Evolutionary conservation across 1,140 invertebrate genomes (phyloP).

Genomic region (Nasonia longicornis): DNA sequence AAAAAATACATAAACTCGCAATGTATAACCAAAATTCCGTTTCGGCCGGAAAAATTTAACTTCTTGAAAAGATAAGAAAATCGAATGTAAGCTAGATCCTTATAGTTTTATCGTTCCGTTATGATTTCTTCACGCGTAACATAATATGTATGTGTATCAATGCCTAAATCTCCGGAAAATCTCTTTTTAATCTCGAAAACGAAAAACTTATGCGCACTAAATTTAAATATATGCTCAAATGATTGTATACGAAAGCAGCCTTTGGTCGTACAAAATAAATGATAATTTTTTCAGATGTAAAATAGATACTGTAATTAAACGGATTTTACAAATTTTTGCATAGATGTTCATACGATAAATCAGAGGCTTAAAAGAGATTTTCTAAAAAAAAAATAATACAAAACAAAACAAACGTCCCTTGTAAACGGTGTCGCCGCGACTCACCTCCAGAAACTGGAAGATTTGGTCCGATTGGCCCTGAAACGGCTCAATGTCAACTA

Average conservation of each 20-base stretch:
- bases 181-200: background rate
- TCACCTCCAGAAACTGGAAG: background rate
- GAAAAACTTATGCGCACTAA: background rate
- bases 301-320: background rate
- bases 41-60: background rate
- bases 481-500: constrained; percentile 68
- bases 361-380: background rate
- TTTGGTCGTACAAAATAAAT: background rate
- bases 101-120: background rate
- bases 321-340: background rate
- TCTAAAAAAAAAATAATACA: background rate
- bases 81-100: background rate
- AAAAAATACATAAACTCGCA: background rate
- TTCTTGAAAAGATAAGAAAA: background rate
- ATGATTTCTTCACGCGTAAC: background rate
- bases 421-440: background rate
- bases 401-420: background rate
- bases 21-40: background rate
- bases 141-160: background rate
- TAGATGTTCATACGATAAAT: background rate
- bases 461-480: constrained; percentile 56
- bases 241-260: background rate
- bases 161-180: background rate
- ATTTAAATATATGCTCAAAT: background rate
- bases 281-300: background rate